Evolutionary conservation across 2,113 vertebrate genomes (phyloP), one percentile per base, ranked within the genome.

Genomic region (Phrynocephalus versicolor): DNA sequence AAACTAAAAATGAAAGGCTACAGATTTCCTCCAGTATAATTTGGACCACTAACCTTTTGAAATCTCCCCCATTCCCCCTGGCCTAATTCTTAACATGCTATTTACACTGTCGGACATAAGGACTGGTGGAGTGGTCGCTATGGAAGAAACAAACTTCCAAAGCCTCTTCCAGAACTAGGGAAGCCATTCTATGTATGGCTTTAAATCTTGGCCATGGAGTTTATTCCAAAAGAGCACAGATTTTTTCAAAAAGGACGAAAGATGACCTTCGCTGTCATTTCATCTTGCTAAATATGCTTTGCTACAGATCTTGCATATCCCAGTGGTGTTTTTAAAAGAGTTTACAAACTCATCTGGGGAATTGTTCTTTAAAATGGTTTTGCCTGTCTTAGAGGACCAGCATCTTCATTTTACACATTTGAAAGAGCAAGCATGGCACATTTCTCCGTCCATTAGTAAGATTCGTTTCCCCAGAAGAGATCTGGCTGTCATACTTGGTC

Each of bases 271-370:
- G 55, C 64, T 79, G 13, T 62, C 74, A 3, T 33, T 55, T 13
- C 7, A 41, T 71, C n/a, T 70, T 62, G 19, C 14, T 70, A 69
- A 64, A 88, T 75, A 65, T 45, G 41, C 65, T 79, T 64, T 70
- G 30, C 21, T 27, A 13, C 60, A 86, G 62, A 23, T 57, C 13
- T 81, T 81, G 30, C 8, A 13, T 78, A 62, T 82, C 74, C 65
- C 23, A 35, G 7, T 0, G 12, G 6, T 37, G 27, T 51, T 45
- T 30, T 74, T 25, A 81, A 35, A 87, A 25, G 23, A 25, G 41
- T 78, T 87, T 67, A 75, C 57, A 30, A 72, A 41, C 41, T 71
- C 37, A 33, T 79, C 84, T 87, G 75, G 39, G 37, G 41, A 87
- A 82, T 39, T 16, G 1, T 79, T 81, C 51, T 81, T 84, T 55